Evolutionary conservation across 2,888 invertebrate genomes (phyloP).

Genomic region (Cyrtodaria siliqua): DNA sequence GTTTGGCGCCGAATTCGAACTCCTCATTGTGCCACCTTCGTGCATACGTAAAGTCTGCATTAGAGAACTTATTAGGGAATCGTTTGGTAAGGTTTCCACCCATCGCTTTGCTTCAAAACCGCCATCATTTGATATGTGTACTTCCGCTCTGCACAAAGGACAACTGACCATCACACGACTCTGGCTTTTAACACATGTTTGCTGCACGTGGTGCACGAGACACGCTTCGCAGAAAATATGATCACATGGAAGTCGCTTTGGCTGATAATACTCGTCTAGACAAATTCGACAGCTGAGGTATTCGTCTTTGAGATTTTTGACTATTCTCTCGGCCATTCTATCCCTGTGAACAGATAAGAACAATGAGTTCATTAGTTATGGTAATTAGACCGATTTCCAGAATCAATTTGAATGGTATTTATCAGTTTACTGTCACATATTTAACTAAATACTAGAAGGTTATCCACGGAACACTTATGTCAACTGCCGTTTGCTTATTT

Average conservation of each 20-base stretch:
- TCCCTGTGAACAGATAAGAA: background rate
- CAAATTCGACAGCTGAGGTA: slow-evolving; percentile 54
- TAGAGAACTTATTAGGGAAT: slow-evolving; percentile 34
- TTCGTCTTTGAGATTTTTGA: slow-evolving; percentile 36
- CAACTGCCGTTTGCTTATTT: too few species aligned
- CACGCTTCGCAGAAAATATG: slow-evolving; percentile 48
- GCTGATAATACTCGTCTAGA: slow-evolving; percentile 38
- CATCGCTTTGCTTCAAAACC: slow-evolving; percentile 25
- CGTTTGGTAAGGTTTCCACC: slow-evolving; percentile 32
- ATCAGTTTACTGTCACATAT: too few species aligned
- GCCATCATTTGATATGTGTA: background rate
- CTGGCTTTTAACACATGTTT: slow-evolving; percentile 1
- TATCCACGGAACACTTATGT: too few species aligned
- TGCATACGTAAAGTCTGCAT: slow-evolving; percentile 37
- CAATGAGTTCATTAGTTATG: too few species aligned
- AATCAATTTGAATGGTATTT: too few species aligned
- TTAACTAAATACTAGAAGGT: too few species aligned
- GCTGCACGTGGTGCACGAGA: slow-evolving; percentile 29
- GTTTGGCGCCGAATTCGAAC: background rate
- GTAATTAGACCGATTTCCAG: too few species aligned
- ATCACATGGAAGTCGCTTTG: slow-evolving; percentile 45
- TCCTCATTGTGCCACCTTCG: background rate
- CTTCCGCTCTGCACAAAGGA: slow-evolving; percentile 38
- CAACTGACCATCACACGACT: slow-evolving; percentile 9
- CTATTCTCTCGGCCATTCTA: slow-evolving; percentile 34